Conservation (phyloP, 2,113 vertebrate genomes). For the Chaetura pelagica region DNA sequence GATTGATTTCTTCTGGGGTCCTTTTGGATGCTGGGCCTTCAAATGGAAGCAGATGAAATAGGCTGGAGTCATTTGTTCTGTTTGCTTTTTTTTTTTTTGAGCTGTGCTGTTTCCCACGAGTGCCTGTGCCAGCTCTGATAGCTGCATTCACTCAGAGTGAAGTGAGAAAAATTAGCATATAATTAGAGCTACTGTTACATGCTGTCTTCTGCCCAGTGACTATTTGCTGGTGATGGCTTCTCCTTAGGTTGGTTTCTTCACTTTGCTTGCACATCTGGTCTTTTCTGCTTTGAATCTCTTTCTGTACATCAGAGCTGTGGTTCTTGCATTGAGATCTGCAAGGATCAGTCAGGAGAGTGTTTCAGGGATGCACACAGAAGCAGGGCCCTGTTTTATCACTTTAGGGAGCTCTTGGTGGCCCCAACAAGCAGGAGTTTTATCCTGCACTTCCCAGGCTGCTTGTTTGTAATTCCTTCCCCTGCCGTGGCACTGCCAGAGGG, state of each 20-base stretch:
- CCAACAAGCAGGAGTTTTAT: neutral
- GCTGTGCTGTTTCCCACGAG: neutral
- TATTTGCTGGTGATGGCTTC: neutral
- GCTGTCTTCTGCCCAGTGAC: neutral
- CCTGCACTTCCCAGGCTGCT: neutral
- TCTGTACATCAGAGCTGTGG: neutral
- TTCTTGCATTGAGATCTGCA: neutral
- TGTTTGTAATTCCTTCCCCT: neutral
- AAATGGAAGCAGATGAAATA: neutral
- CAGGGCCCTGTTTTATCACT: neutral
- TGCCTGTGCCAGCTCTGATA: neutral
- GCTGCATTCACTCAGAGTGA: neutral
- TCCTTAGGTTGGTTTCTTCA: neutral
- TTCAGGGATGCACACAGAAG: neutral
- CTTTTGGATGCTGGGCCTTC: neutral
- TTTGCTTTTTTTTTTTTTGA: neutral
- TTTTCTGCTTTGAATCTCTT: neutral
- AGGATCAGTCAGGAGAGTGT: neutral
- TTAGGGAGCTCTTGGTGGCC: neutral
- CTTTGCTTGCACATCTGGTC: neutral
- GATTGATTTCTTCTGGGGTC: neutral
- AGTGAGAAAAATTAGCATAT: conserved; percentile 61
- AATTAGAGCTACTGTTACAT: neutral
- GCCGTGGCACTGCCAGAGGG: neutral
- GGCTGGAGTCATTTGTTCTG: neutral